Evolutionary conservation across 1,140 invertebrate species (phyloP), one percentile per base, ranked within the genome.

Genomic region (Euglossa dilemma): DNA sequence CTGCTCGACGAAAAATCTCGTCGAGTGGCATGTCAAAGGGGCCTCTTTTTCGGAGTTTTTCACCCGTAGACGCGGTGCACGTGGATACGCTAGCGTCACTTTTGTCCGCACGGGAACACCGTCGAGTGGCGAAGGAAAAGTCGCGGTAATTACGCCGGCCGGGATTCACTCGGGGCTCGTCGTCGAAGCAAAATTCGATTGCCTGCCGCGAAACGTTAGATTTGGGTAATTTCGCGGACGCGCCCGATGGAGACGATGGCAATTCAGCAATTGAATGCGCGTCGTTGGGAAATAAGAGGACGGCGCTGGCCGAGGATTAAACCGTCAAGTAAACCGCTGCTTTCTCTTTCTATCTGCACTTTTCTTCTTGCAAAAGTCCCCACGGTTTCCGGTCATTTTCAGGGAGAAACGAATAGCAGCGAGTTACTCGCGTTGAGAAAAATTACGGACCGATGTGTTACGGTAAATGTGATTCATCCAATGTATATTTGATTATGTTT

Each of bases 1-100:
- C 83, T 64, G 70, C 59, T 71, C 83, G 69, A 76, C 63, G 57
- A 54, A 67, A n/a, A 45, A 59, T 56, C 79, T 54, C 82, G 72
- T 86, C 81, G 56, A 85, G 78, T 77, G 77, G 80, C 73, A 56
- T 57, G 86, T 78, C 86, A 88, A 88, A 88, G 78, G 71, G 61
- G 36, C 36, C 36, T 36, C 36, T 64, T 59, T 85, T 67, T 76
- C 64, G 84, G 78, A 81, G 80, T 85, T 73, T 84, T 85, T 28
- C 20, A 9, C 7, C 43, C n/a, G 36, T 16, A 23, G 18, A 18
- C n/a, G 61, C 36, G n/a, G 43, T 36, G 20, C 25, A 11, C 47
- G 43, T 6, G 43, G 7, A 43, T 43, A 64, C 16, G 20, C 25
- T 63, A 71, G 80, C 59, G 75, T 88, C 84, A 78, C 52, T 64